Evolutionary conservation across 2,888 invertebrate species (phyloP), one percentile per base, ranked within the genome.

Genomic region (Pedicia rivosa): DNA sequence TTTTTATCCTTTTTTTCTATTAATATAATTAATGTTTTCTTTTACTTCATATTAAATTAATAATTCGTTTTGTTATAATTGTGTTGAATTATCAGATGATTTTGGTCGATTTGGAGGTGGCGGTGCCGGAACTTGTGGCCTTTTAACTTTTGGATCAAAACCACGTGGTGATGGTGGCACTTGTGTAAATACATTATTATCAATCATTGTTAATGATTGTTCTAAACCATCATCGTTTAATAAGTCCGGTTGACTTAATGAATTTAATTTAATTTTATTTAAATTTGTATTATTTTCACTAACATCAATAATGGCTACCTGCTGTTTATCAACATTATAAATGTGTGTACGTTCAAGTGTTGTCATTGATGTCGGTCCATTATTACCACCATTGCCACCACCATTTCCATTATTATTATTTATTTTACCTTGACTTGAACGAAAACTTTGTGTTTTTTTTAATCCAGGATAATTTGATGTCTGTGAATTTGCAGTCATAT

Each of bases 291-390:
- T 17, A 37, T 35, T 37, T 9, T 40, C 37, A 32, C 20, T 37
- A 3, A 46, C 42, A 39, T 46, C 43, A 25, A 46, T 43, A 12
- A 45, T 44, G 20, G 44, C 38, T n/a, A 46, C 45, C 37, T 46
- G 46, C 31, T 46, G 40, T 33, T 46, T 46, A 35, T 46, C 45
- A 16, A 46, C 46, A 39, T 40, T 46, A 40, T 45, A 46, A 29
- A 46, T 41, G 40, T 46, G 45, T 37, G 46, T 45, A 34, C 46
- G 41, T 37, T 45, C 45, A 12, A 46, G 32, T 10, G 43, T 44
- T 13, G 46, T 45, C 22, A 37, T 26, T 9, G 27, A 29, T 15
- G 34, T 30, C 20, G 37, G 41, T 30, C 38, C 37, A 35, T 41
- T 43, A 17, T 29, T 31, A 28, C 26, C 27, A 28, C 14, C 25